Percentiles rank a stretch among this genome's conserved stretches.
Conservation (phyloP, 1,140 invertebrate species). For the Diploscapter pachys region DNA sequence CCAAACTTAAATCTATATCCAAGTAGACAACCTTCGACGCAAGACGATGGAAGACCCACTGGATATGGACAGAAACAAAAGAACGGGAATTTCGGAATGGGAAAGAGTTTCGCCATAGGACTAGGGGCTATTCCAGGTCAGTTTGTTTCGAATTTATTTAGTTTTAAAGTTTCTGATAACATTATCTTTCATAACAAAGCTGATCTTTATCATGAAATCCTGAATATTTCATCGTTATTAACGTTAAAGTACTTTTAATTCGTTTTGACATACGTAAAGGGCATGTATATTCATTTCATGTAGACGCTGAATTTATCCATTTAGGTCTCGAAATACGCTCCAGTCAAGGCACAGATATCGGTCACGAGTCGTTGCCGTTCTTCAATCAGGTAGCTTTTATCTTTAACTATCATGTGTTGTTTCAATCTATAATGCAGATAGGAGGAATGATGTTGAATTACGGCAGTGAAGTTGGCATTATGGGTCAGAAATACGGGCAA, state of each 20-base stretch:
- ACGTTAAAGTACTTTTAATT: too few species aligned
- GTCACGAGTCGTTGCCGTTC: conserved; percentile 37
- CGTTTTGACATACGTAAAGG: too few species aligned
- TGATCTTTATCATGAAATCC: not conserved
- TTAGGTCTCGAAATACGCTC: conserved; percentile 29
- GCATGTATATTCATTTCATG: too few species aligned
- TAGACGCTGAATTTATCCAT: too few species aligned
- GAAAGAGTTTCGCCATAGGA: conserved; percentile 40
- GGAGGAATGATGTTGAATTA: conserved; percentile 47
- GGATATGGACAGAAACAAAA: conserved; percentile 49
- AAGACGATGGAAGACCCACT: conserved; percentile 34
- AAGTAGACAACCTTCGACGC: conserved; percentile 1
- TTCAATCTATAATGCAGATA: conserved; percentile 34
- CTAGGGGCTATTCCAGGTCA: conserved; percentile 41
- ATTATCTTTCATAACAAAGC: too few species aligned
- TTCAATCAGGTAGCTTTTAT: conserved; percentile 31
- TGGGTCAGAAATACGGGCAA: conserved; percentile 40
- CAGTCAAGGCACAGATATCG: conserved; percentile 42
- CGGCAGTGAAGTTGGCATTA: conserved; percentile 38
- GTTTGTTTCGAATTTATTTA: not conserved
- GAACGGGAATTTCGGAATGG: conserved; percentile 45
- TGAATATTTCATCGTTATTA: too few species aligned
- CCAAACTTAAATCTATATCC: conserved; percentile 45
- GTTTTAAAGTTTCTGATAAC: too few species aligned
- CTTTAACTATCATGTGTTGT: not conserved